phyloP scores from a whole-genome alignment of 2,797 vertebrate genomes.

The Ciconia nigra region DNA sequence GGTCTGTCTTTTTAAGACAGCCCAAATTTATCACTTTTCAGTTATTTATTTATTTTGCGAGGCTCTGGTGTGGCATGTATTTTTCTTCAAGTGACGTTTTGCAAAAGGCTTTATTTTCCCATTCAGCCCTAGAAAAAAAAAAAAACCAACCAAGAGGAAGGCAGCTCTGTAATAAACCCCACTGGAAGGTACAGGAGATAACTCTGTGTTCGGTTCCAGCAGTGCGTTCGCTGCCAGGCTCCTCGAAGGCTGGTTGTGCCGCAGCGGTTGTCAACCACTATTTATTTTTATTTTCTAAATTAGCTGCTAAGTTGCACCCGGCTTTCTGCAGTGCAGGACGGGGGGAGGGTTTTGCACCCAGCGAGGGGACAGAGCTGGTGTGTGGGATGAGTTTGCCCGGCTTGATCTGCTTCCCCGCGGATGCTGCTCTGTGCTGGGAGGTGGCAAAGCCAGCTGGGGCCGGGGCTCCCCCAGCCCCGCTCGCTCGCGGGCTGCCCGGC shows the following conservation, averaged over 20 bases:
- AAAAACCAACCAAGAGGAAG: neutral
- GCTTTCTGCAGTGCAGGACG: neutral
- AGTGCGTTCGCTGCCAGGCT: neutral
- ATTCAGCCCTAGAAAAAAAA: neutral
- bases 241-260: neutral
- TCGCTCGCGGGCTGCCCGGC: neutral
- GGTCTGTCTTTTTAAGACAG: slow-evolving; percentile 75
- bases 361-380: neutral
- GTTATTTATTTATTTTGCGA: slow-evolving; percentile 49
- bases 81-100: slow-evolving; percentile 63
- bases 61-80: slow-evolving; percentile 59
- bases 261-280: neutral
- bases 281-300: neutral
- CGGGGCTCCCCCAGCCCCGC: neutral
- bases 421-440: neutral
- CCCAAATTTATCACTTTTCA: slow-evolving; percentile 74
- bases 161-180: neutral
- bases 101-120: slow-evolving; percentile 67
- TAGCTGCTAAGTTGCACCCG: neutral
- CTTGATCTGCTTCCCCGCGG: rapidly evolving
- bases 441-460: neutral
- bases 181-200: neutral
- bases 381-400: rapidly evolving
- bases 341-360: neutral
- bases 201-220: neutral